Conservation (phyloP, 2,888 invertebrate species). For the Anoplius nigerrimus region DNA sequence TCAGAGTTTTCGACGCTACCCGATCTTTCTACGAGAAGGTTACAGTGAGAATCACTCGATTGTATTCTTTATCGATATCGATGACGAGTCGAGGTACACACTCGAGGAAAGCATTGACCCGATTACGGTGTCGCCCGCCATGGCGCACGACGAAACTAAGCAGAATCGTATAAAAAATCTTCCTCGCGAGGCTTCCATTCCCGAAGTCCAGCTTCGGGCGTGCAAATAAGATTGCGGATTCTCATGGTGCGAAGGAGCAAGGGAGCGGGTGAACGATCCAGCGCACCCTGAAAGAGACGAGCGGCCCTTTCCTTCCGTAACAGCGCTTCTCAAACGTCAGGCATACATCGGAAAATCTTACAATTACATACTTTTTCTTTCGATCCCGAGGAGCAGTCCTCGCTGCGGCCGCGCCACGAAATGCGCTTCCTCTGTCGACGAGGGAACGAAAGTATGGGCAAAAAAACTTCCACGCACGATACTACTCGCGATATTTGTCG, state of each 20-base stretch:
- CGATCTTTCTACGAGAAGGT: too few species aligned
- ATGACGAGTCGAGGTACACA: too few species aligned
- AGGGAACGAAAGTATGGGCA: neutral
- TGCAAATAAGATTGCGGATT: slow-evolving; percentile 28
- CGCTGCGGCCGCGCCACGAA: too few species aligned
- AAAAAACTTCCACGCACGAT: slow-evolving; percentile 6
- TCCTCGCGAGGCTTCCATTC: slow-evolving; percentile 3
- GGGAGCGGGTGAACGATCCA: slow-evolving; percentile 41
- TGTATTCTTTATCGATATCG: too few species aligned
- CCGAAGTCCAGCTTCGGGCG: slow-evolving; percentile 49
- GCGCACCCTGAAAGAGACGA: slow-evolving; percentile 38
- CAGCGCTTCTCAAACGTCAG: too few species aligned
- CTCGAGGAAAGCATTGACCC: too few species aligned
- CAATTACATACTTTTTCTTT: slow-evolving; percentile 20
- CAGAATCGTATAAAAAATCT: slow-evolving; percentile 27
- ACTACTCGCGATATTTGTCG: neutral
- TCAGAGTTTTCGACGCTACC: too few species aligned
- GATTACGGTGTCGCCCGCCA: too few species aligned
- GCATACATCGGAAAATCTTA: slow-evolving; percentile 9
- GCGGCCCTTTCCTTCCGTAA: slow-evolving; percentile 8
- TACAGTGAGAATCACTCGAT: too few species aligned
- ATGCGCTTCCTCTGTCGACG: neutral
- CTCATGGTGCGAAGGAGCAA: slow-evolving; percentile 12
- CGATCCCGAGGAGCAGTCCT: neutral
- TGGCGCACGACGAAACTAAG: too few species aligned